Evolutionary conservation across 2,888 invertebrate genomes (phyloP).

Genomic region (Malthinus seriepunctatus): DNA sequence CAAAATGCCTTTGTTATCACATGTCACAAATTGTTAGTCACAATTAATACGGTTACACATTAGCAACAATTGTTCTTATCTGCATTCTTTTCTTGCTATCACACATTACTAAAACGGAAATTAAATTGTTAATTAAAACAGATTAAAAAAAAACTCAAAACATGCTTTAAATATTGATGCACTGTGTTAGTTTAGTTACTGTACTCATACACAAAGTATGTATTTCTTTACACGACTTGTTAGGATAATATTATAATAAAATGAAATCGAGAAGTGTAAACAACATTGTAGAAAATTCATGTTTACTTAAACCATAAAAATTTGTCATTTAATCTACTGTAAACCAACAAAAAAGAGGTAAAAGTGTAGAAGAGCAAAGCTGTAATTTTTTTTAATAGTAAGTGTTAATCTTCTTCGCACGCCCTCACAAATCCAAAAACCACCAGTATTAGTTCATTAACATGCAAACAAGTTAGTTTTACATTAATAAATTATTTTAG

Average conservation of each 20-base stretch:
- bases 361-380: too few relatives aligned
- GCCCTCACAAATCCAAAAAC: conserved; percentile 10
- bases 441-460: conserved; percentile 7
- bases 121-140: conserved; percentile 4
- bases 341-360: too few relatives aligned
- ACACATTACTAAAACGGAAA: conserved; percentile 7
- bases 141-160: neutral
- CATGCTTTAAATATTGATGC: conserved; percentile 1
- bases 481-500: neutral
- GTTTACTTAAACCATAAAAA: too few relatives aligned
- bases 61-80: conserved; percentile 6
- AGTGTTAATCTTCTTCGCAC: conserved; percentile 5
- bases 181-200: conserved; percentile 4
- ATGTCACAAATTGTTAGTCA: conserved; percentile 24
- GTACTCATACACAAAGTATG: neutral
- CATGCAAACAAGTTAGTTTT: conserved; percentile 9
- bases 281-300: neutral
- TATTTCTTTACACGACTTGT: neutral
- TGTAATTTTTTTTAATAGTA: too few relatives aligned
- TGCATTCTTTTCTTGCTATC: conserved; percentile 17
- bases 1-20: neutral
- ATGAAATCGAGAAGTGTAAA: neutral
- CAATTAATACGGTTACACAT: conserved; percentile 13
- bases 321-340: too few relatives aligned
- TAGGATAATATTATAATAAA: neutral